A percentile compares a stretch with the other conserved stretches of the same genome.
These are phyloP conservation scores for Okapia johnstoni DNA, from an alignment of 2,113 vertebrate species.

Conservation along the genomic window DNA sequence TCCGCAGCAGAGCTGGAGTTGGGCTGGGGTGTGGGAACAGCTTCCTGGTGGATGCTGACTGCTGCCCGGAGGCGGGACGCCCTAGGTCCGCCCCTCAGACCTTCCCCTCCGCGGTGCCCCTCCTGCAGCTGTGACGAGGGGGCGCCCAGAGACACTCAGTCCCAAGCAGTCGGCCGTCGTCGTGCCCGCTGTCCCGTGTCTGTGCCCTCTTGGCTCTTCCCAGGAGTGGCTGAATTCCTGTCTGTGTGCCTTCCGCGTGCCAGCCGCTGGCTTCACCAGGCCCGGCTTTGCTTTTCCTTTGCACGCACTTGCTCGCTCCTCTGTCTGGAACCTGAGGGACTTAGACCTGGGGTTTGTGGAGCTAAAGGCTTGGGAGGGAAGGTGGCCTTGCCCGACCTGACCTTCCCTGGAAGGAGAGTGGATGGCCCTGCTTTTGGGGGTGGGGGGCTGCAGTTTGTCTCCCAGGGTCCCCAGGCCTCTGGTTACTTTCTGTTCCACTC, in stretches of 20 bases:
- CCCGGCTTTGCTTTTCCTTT: neutral
- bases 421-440: neutral
- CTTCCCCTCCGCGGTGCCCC: neutral
- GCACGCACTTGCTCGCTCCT: neutral
- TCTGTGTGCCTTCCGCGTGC: neutral
- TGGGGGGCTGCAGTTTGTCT: neutral
- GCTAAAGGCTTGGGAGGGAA: neutral
- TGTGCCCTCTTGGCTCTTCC: neutral
- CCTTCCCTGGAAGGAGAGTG: neutral
- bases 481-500: neutral
- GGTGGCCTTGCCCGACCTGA: neutral
- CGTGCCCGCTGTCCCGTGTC: neutral
- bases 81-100: neutral
- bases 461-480: no score
- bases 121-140: neutral
- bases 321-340: neutral
- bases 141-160: neutral
- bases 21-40: neutral
- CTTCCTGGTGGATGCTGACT: neutral
- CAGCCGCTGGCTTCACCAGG: neutral
- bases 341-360: neutral
- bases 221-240: no score
- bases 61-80: neutral
- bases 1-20: neutral
- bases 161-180: no score